Evolutionary conservation across 2,113 vertebrate species (phyloP).

Genomic region (Paraplagusia blochii): DNA sequence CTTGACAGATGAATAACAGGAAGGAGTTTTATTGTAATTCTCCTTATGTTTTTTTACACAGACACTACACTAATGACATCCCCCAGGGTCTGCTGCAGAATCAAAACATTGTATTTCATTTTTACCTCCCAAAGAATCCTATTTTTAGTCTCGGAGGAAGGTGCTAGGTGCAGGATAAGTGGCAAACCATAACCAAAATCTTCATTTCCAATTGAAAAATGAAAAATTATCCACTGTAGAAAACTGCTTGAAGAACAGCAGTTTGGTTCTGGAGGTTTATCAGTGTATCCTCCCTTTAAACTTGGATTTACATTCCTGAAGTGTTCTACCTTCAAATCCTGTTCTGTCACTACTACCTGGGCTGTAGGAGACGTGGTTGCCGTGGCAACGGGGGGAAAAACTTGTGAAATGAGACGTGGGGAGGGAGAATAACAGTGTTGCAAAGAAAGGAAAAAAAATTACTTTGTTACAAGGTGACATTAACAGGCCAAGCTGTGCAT

Average conservation of each 20-base stretch:
- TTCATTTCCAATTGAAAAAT: constrained; percentile 48
- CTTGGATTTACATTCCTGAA: constrained; percentile 36
- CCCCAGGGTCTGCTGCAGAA: constrained; percentile 30
- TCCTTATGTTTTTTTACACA: constrained; percentile 37
- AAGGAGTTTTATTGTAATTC: constrained; percentile 50
- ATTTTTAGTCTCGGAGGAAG: constrained; percentile 54
- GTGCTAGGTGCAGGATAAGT: constrained; percentile 56
- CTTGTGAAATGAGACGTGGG: constrained; percentile 28
- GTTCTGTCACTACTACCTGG: constrained; percentile 56
- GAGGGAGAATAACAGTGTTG: constrained; percentile 4
- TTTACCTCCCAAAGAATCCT: constrained; percentile 21
- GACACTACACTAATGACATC: constrained; percentile 43
- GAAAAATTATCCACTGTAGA: constrained; percentile 19
- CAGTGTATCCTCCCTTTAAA: constrained; percentile 14
- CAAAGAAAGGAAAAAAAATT: constrained; percentile 35
- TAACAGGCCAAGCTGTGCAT: constrained; percentile 34
- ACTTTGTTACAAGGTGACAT: constrained; percentile 57
- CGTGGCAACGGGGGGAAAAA: constrained; percentile 65
- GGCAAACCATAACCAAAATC: constrained; percentile 58
- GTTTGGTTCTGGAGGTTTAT: constrained; percentile 43
- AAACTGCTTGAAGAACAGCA: constrained; percentile 27
- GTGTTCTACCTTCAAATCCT: constrained; percentile 33
- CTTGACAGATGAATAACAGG: constrained; percentile 48
- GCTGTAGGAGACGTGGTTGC: constrained; percentile 61
- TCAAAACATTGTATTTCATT: constrained; percentile 39